A percentile compares a stretch with the other conserved stretches of the same genome.
These are phyloP conservation scores for Alcedo atthis DNA, from an alignment of 2,797 vertebrate genomes.

Conservation along the genomic window DNA sequence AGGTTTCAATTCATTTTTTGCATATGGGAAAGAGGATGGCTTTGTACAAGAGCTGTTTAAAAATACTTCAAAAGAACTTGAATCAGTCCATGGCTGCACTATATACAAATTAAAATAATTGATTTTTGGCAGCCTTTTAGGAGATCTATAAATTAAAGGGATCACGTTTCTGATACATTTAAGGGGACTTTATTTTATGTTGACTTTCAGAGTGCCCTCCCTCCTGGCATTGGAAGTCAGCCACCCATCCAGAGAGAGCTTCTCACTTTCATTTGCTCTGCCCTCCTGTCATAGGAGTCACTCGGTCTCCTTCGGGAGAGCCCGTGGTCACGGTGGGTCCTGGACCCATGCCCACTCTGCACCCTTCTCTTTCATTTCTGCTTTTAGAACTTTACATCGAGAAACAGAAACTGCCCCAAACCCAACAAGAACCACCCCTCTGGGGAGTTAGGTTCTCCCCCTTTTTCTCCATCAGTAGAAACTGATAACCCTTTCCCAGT, in stretches of 20 bases:
- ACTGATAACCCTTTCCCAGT: constrained; percentile 34
- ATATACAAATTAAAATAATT: constrained; percentile 76
- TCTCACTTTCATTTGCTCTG: constrained; percentile 28
- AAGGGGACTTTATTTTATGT: constrained; percentile 36
- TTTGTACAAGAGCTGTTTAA: constrained; percentile 66
- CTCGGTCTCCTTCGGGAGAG: background rate
- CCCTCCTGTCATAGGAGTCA: background rate
- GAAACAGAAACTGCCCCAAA: constrained; percentile 23
- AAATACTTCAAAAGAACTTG: constrained; percentile 71
- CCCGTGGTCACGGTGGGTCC: background rate
- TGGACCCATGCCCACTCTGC: background rate
- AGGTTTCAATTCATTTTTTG: constrained; percentile 37
- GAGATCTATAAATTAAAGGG: constrained; percentile 69
- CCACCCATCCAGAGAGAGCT: constrained; percentile 1
- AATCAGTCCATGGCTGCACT: constrained; percentile 54
- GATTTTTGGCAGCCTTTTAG: constrained; percentile 69
- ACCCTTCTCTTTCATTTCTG: constrained; percentile 1
- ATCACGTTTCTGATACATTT: constrained; percentile 66
- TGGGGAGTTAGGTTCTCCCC: background rate
- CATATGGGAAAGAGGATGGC: constrained; percentile 35
- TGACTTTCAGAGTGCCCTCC: constrained; percentile 33
- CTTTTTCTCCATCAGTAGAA: constrained; percentile 37
- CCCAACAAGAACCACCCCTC: background rate
- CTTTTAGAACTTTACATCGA: background rate
- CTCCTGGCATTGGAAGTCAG: constrained; percentile 49